phyloP scores from a whole-genome alignment of 2,113 vertebrate genomes.

The Erpornis zantholeuca region DNA sequence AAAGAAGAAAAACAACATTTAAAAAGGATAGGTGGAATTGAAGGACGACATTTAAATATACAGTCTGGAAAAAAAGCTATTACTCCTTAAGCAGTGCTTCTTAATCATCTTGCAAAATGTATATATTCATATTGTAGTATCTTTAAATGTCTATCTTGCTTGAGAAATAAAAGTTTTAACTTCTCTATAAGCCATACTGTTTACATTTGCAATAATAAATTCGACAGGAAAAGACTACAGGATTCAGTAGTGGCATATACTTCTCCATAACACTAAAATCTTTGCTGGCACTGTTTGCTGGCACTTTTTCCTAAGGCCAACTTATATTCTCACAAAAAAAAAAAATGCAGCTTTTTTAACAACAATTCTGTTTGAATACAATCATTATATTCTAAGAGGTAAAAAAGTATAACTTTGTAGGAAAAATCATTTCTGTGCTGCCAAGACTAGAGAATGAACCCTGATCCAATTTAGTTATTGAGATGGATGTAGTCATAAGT shows the following conservation, averaged over 20 bases:
- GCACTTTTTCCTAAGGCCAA: neutral
- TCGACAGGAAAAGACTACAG: neutral
- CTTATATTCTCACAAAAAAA: neutral
- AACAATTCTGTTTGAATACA: neutral
- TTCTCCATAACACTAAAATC: neutral
- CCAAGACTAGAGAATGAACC: neutral
- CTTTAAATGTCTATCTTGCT: neutral
- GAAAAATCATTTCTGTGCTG: neutral
- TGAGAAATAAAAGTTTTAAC: neutral
- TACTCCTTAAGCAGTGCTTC: neutral
- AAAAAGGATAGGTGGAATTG: neutral
- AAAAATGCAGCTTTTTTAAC: neutral
- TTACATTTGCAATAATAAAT: neutral
- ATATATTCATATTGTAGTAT: neutral
- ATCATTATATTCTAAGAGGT: neutral
- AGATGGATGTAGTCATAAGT: neutral
- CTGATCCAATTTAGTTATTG: neutral
- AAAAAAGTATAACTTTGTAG: neutral
- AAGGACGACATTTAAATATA: neutral
- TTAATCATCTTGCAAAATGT: neutral
- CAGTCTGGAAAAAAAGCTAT: neutral
- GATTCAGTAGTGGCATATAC: neutral
- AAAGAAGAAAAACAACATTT: neutral
- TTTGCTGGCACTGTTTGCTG: neutral
- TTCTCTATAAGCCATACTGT: neutral